Base-by-base conservation (phyloP, 2,797 vertebrate species). In the Acipenser oxyrinchus region DNA sequence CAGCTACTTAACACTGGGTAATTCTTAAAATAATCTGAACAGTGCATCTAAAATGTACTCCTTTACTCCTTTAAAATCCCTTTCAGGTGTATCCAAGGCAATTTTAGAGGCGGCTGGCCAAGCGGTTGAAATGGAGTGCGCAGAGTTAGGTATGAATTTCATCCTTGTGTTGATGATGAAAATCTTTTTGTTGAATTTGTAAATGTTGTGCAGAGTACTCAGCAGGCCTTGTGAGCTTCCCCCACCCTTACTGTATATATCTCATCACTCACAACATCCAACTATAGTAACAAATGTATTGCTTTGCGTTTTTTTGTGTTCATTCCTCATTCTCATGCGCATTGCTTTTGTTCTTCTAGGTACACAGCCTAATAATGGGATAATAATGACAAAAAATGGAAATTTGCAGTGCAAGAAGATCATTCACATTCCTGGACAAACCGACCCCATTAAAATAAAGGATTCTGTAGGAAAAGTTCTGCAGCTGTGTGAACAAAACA, bases 81-180 rank as follows among this genome's bases (percentile, higher is more conserved):
- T 68, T 72, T 62, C 67, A 98, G 95, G 94, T 0, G 94, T 96
- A 10, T 98, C 90, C 70, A 93, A 79, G 79, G 92, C 93, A 48
- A 90, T 97, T 82, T 80, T 95, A 74, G 85, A 91, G 51, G 64
- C 76, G 50, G 95, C 93, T 55, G 95, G 94, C 57, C 1, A 1
- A 4, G 0, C 51, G 1, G 91, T 98, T 12, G 69, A 83, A 81
- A 0, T 0, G 0, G 88, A 94, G 73, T 94, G 91, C 73, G 23
- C 62, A 69, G 4, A 0, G 1, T 74, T 79, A 0, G 90, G 95
- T 97, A 82, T 51, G 84, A 51, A n/a, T 66, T 13, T 10, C 7
- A 53, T 1, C 48, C 51, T 53, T 10, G 53, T 48, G 10, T 6
- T 48, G 9, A 37, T 37, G 37, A 37, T 5, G 37, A 37, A 37